Base-by-base conservation (phyloP, 2,113 vertebrate species). In the Patagioenas fasciata region DNA sequence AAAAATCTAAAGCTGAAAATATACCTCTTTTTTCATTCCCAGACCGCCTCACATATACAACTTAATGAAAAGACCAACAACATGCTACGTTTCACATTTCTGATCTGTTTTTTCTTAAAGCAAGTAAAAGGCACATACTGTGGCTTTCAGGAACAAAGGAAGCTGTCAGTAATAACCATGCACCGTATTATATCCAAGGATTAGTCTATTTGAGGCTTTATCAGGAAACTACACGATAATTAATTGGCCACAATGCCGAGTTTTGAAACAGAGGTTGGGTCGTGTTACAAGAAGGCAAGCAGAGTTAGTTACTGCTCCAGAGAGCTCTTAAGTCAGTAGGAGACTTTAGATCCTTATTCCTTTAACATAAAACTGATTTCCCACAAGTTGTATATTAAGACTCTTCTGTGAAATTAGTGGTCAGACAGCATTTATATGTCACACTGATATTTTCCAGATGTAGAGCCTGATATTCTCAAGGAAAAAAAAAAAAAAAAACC, bases 381-480 rank as follows among this genome's bases (percentile, higher is more conserved):
- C 85, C 80, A 74, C 67, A 83, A 80, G 65, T 21, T 64, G 47
- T 74, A 56, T 42, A 64, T 17, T 34, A 44, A 62, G 36, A n/a
- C 18, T 86, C 5, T 53, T 81, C 80, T 17, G 29, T 92, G 92
- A 92, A 86, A 93, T 67, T 70, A 66, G 69, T 14, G 67, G 66
- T 67, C 75, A 83, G 89, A 70, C n/a, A 50, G 56, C n/a, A 71
- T 83, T 94, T 88, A 10, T 57, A 15, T 50, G 44, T 26, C 89
- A 34, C 31, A 36, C 21, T 83, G 80, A 93, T 88, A 60, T 77
- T 80, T 91, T 94, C 91, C 96, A 97, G 91, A 97, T 92, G 88
- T 29, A 84, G 70, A 80, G 29, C 62, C 88, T 38, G 17, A 69
- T 70, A 93, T 66, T 93, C 34, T 25, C 21, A 80, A 67, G 31